Conservation (phyloP, 92 coral and sea anemone species). For the Zoanthus solanderi region DNA sequence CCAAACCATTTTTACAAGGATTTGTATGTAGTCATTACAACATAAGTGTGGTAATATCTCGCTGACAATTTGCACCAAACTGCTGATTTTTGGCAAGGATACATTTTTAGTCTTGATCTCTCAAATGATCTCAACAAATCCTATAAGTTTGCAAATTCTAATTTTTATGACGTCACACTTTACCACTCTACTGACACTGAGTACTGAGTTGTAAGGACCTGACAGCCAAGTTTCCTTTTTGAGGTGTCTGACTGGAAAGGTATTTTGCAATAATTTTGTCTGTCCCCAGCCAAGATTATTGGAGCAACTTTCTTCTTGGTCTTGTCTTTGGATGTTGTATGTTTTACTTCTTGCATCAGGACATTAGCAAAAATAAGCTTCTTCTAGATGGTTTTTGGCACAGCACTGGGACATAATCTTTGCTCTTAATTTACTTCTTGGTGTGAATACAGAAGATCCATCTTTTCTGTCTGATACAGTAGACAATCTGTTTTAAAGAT, state of each 20-base stretch:
- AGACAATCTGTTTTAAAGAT: slow-evolving; percentile 5
- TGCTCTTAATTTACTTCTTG: slow-evolving; percentile 22
- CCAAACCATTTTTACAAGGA: no score
- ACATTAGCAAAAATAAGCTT: slow-evolving; percentile 66
- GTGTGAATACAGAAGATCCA: neutral
- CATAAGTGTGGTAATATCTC: no score
- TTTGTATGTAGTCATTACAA: no score
- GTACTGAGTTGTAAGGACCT: slow-evolving; percentile 11
- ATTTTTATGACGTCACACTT: no score
- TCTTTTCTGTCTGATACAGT: no score
- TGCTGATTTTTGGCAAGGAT: no score
- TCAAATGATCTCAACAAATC: no score
- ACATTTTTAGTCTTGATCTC: no score
- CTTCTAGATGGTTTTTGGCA: slow-evolving; percentile 39
- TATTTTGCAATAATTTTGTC: slow-evolving; percentile 38
- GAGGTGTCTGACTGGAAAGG: slow-evolving; percentile 25
- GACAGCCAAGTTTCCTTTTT: slow-evolving; percentile 38
- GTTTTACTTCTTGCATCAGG: slow-evolving; percentile 45
- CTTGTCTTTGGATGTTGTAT: neutral
- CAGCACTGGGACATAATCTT: slow-evolving; percentile 59
- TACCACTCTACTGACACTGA: no score
- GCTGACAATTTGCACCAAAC: no score
- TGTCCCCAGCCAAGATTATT: slow-evolving; percentile 48
- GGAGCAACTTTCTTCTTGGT: slow-evolving; percentile 46
- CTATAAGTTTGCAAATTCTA: no score